Evolutionary conservation across 2,888 invertebrate species (phyloP), one percentile per base, ranked within the genome.

Genomic region (Pyrgus malvae): DNA sequence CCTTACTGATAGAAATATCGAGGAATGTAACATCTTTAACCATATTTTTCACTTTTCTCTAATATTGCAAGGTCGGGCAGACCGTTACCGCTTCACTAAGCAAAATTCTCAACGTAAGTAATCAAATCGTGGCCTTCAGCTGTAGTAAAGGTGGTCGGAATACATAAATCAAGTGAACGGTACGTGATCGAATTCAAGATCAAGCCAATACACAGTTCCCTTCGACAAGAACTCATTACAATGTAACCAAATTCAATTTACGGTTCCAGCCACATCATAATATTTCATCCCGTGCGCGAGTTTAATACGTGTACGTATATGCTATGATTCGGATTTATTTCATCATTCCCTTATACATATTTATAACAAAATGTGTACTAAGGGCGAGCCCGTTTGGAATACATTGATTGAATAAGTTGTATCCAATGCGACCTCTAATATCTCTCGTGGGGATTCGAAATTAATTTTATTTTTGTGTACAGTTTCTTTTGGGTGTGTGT

Each of bases 121-220:
- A 87, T 85, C 81, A 80, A 82, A 82, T 84, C 77, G 76, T 80
- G 71, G 72, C 74, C 75, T 72, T 70, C 70, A 75, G 74, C 70
- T 70, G 70, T 76, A 74, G 68, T 71, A 75, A 79, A 84, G 81
- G 79, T 83, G 79, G 77, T 82, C 66, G 76, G 81, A 82, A 83
- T 83, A 86, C 80, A 80, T 83, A 86, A 88, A 87, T 87, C 84
- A 85, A 83, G 76, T 72, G 76, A 77, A 76, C 66, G 70, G 70
- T 76, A 86, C 89, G 85, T 86, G 87, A 87, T 83, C 78, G 80
- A 83, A 83, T 85, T 86, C 75, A 82, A 82, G 86, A 86, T 86
- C 78, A 78, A 80, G 71, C 73, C 78, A 76, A 80, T 81, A 83
- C 77, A 78, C 74, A 78, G 78, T 76, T 78, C 75, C 71, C 69